Conservation (phyloP, 2,888 invertebrate genomes). For the Perdita meconis region DNA sequence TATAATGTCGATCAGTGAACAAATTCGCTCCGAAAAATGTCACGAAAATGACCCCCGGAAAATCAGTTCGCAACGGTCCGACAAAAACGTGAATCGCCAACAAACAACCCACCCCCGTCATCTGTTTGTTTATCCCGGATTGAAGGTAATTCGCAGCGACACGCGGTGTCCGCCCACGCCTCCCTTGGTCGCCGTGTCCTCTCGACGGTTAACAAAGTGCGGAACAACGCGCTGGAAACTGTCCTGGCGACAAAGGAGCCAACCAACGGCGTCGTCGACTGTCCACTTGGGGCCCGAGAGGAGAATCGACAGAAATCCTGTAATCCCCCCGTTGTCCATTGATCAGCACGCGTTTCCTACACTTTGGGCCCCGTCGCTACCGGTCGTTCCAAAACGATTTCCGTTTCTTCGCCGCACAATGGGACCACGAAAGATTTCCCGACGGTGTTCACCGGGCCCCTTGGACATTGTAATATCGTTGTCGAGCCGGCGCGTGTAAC, state of each 20-base stretch:
- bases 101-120: not conserved
- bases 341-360: conserved; percentile 75
- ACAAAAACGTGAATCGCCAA: conserved; percentile 4
- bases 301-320: conserved; percentile 48
- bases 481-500: conserved; percentile 75
- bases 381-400: conserved; percentile 20
- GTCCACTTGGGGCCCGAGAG: conserved; percentile 48
- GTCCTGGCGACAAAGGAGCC: conserved; percentile 28
- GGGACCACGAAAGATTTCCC: conserved; percentile 70
- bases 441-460: conserved; percentile 17
- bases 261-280: conserved; percentile 16
- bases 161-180: not conserved
- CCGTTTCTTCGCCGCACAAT: conserved; percentile 60
- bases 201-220: not conserved
- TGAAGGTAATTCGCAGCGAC: not conserved
- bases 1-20: no score
- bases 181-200: not conserved
- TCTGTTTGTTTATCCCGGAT: conserved; percentile 31
- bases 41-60: not conserved
- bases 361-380: not conserved
- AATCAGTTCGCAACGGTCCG: not conserved
- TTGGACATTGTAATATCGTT: conserved; percentile 76
- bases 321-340: conserved; percentile 75
- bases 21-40: not conserved
- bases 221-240: conserved; percentile 8